Percentiles rank a stretch among this genome's conserved stretches.
Conservation (phyloP, 2,888 invertebrate genomes). For the Rotaria socialis region DNA sequence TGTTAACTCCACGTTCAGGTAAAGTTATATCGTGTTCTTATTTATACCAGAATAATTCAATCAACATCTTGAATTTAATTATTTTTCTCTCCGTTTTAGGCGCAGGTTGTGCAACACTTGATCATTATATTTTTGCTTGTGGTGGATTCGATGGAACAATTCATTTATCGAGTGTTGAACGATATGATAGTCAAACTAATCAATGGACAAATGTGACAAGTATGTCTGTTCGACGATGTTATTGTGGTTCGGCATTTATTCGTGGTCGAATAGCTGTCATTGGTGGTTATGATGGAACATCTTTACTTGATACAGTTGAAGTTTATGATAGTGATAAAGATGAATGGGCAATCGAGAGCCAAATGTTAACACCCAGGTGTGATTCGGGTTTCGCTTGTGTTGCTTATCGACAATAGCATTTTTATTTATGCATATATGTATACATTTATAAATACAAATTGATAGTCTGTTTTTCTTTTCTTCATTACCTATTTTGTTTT, state of each 20-base stretch:
- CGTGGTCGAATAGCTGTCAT: constrained; percentile 56
- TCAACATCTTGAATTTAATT: background rate
- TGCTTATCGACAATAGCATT: background rate
- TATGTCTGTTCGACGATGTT: constrained; percentile 57
- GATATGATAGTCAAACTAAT: constrained; percentile 53
- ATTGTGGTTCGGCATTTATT: constrained; percentile 58
- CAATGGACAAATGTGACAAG: constrained; percentile 54
- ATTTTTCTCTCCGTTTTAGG: constrained; percentile 49
- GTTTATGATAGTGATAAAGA: constrained; percentile 54
- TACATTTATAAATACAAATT: background rate
- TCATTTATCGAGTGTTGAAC: constrained; percentile 56
- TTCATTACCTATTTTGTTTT: background rate
- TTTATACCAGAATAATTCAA: background rate
- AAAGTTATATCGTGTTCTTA: background rate
- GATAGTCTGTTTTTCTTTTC: background rate
- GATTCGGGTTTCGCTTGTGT: constrained; percentile 54
- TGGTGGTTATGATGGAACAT: constrained; percentile 57
- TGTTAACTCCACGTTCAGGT: constrained; percentile 57
- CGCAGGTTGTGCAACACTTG: constrained; percentile 57
- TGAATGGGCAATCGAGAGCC: constrained; percentile 53
- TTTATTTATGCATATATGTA: background rate
- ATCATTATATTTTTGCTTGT: constrained; percentile 57
- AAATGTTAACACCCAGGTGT: constrained; percentile 56
- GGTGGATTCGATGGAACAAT: constrained; percentile 58
- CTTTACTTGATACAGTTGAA: constrained; percentile 54